Conservation (phyloP, 1,140 invertebrate species). For the Asbolus verrucosus region DNA sequence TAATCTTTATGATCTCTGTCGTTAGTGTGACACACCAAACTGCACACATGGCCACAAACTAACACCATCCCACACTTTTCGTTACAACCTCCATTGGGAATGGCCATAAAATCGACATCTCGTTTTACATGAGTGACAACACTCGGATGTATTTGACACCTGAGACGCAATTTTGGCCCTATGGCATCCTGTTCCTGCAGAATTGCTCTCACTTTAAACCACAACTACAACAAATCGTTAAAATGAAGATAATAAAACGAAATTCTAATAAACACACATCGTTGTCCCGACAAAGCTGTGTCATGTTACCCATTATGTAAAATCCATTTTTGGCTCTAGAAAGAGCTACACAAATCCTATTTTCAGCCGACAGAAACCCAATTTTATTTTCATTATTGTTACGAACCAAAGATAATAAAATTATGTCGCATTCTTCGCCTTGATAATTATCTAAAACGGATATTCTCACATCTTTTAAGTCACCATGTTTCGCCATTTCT, state of each 20-base stretch:
- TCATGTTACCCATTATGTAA: conserved; percentile 70
- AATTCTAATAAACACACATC: conserved; percentile 47
- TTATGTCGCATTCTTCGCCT: conserved; percentile 88
- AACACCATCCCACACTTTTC: conserved; percentile 64
- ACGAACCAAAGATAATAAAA: conserved; percentile 85
- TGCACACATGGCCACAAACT: conserved; percentile 70
- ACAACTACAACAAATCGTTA: conserved; percentile 63
- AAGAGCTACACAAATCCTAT: conserved; percentile 86
- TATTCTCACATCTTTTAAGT: conserved; percentile 68
- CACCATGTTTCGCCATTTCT: conserved; percentile 51
- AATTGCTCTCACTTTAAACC: conserved; percentile 68
- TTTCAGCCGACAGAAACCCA: conserved; percentile 82
- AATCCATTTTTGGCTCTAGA: conserved; percentile 83
- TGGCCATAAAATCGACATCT: conserved; percentile 65
- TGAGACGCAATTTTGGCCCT: conserved; percentile 64
- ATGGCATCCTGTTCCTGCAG: conserved; percentile 65
- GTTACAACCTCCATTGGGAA: conserved; percentile 68
- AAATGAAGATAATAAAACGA: neutral
- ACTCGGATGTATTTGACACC: conserved; percentile 67
- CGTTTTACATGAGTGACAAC: conserved; percentile 59
- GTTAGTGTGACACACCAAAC: conserved; percentile 68
- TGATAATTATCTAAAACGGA: conserved; percentile 86
- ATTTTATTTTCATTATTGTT: conserved; percentile 77
- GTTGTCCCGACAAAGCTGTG: conserved; percentile 53
- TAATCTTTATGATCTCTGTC: conserved; percentile 65